Evolutionary conservation across 2,113 vertebrate genomes (phyloP).

Genomic region (Gnathonemus longibarbis): DNA sequence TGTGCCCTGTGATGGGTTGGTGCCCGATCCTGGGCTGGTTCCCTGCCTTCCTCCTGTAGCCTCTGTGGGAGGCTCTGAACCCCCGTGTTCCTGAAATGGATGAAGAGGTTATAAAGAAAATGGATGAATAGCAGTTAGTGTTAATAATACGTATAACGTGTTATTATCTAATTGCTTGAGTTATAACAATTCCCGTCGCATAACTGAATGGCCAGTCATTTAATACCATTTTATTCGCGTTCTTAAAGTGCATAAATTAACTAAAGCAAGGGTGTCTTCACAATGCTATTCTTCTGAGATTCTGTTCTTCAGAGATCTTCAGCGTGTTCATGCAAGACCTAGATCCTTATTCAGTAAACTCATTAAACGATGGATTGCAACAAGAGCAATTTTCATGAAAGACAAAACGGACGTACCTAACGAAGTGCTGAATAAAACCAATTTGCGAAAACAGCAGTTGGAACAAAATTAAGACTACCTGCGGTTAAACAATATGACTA

Average conservation of each 20-base stretch:
- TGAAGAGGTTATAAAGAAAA: background rate
- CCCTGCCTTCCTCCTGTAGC: no score
- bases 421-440: background rate
- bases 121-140: background rate
- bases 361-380: background rate
- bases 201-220: background rate
- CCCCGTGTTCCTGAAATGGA: background rate
- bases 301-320: background rate
- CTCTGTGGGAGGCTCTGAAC: background rate
- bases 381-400: background rate
- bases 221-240: background rate
- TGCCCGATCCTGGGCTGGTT: no score
- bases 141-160: background rate
- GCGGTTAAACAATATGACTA: background rate
- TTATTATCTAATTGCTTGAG: background rate
- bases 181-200: background rate
- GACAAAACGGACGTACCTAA: background rate
- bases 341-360: background rate
- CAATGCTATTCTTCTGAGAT: background rate
- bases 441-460: background rate
- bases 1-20: no score
- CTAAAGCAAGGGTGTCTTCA: background rate
- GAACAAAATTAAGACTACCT: background rate
- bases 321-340: background rate
- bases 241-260: background rate